Base-by-base conservation (phyloP, 1,140 invertebrate genomes). In the Pinna nobilis region DNA sequence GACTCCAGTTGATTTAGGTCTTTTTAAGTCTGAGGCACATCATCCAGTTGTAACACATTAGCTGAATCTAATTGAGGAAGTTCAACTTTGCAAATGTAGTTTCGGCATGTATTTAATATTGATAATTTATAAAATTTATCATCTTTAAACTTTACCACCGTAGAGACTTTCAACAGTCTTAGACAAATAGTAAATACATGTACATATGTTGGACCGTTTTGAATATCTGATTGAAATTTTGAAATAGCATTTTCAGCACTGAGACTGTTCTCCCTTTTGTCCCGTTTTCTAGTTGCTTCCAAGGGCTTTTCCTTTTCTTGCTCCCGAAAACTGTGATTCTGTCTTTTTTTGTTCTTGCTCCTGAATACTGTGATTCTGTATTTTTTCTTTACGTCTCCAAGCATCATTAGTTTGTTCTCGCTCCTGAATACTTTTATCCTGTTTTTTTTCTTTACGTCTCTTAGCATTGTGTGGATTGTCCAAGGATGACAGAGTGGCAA, bases 1-100 rank as follows among this genome's bases (percentile, higher is more conserved):
- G n/a, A 28, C 32, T 76, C 68, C 20, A 76, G 63, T 15, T 70
- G 68, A 41, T 39, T 41, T 35, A 76, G 50, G 25, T 70, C 28
- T 37, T 63, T 7, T n/a, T 70, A 59, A 25, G 47, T 50, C 15
- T 53, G 49, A 41, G 61, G 53, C 30, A 55, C 63, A 41, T 28
- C 18, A n/a, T 55, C 44, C 28, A 71, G 11, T 18, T 65, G 41
- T 25, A 71, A 25, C 25, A 50, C 39, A 35, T 71, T 71, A 39
- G 49, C 60, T 15, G 50, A 47, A 55, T 23, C 49, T 51, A 55
- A 49, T 53, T 32, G 23, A 39, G 60, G 70, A 37, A 70, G 47
- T 37, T 59, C 28, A 20, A 39, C 20, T 23, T 57, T 66, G 35
- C 15, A 4, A 18, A 66, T 23, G 35, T 65, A 49, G 32, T 28